Base-by-base conservation (phyloP, 64 coral and sea anemone species). In the Orbicella faveolata region DNA sequence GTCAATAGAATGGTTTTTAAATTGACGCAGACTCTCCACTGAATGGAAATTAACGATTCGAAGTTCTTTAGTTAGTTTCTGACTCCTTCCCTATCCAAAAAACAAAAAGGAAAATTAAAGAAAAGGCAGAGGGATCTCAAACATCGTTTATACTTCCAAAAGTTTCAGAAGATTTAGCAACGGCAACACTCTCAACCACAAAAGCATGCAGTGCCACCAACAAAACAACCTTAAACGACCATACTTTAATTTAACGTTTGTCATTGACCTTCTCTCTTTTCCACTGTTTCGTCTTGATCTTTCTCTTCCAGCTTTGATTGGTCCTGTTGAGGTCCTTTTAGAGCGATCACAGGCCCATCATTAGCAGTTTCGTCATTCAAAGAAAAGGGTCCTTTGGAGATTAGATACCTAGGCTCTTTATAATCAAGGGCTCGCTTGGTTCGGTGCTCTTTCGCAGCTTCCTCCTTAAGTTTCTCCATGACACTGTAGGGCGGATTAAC, bases 371-470 rank as follows among this genome's bases (percentile, higher is more conserved):
- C 84, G 36, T 87, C 83, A n/a, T 79, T 66, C 18, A 92, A 63
- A 13, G 90, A 87, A 12, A 92, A 78, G 26, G 90, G 90, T 17
- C 90, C 90, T 21, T 87, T 92, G 11, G 90, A 87, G 74, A 92
- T 79, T 4, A 92, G 23, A 21, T 92, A 92, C 1, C 52, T 41
- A 4, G 81, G 81, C 61, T 84, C 64, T 41, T 92, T 92, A 39
- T 80, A 64, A 1, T 79, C 75, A 20, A 83, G 59, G 23, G 81
- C 89, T 12, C 81, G 63, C 81, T 84, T 84, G 36, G 8, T 19
- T 19, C 81, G 34, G 20, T 72, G 63, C 63, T 72, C 63, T 18
- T 62, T 51, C 21, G 20, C 66, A 18, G 51, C 26, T 83, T 77
- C 11, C 19, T 75, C 36, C 33, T 77, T 75, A 6, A 61, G 86